A percentile compares a stretch with the other conserved stretches of the same genome.
These are phyloP conservation scores for Phallusia fumigata DNA, from an alignment of 23 tunicate species.

Conservation along the genomic window DNA sequence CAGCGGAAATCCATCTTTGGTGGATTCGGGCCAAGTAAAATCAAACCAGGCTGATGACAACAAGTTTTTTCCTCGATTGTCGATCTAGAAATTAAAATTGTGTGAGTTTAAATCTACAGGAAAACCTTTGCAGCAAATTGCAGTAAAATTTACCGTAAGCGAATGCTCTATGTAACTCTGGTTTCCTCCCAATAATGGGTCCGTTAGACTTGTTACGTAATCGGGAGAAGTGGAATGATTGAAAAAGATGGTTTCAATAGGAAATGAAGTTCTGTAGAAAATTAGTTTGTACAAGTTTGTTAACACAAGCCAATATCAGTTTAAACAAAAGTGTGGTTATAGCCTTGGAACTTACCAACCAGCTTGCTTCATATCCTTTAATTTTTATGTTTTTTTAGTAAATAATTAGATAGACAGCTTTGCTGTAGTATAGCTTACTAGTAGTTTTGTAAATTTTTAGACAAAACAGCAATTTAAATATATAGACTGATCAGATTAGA, in stretches of 20 bases:
- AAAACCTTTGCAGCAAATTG: too few species aligned
- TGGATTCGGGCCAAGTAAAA: conserved; percentile 13
- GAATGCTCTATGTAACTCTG: not conserved
- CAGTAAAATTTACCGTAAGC: not conserved
- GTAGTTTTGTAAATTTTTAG: too few species aligned
- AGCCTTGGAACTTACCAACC: too few species aligned
- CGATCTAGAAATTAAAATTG: conserved; percentile 8
- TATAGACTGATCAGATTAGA: too few species aligned
- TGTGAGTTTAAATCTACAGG: not conserved
- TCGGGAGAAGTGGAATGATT: not conserved
- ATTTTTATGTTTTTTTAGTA: too few species aligned
- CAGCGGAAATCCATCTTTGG: conserved; percentile 4
- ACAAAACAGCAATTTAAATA: too few species aligned
- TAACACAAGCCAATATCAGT: too few species aligned
- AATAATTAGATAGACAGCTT: too few species aligned
- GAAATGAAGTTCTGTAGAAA: not conserved
- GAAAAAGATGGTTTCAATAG: not conserved
- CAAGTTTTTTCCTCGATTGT: not conserved
- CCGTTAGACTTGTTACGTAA: not conserved
- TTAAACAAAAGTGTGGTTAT: too few species aligned
- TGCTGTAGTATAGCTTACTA: too few species aligned
- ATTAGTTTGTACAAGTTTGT: not conserved
- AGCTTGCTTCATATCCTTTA: too few species aligned
- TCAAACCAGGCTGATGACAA: not conserved
- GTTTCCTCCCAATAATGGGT: not conserved